Evolutionary conservation across 2,888 invertebrate species (phyloP), one percentile per base, ranked within the genome.

Genomic region (Petrolisthes manimaculis): DNA sequence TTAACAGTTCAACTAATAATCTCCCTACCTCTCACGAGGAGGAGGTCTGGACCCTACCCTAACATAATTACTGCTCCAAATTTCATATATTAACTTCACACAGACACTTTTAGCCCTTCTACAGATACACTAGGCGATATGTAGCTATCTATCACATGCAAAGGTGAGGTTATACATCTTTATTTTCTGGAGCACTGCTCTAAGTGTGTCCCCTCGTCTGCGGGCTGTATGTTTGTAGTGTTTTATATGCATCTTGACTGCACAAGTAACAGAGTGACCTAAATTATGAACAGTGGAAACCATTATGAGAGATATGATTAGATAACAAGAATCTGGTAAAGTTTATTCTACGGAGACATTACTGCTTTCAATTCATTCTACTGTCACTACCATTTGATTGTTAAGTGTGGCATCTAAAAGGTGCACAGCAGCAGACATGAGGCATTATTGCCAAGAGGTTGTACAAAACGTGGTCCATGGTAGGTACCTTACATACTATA

Each of bases 101-200:
- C 81, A 84, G 81, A 88, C 88, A 88, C 75, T 84, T 84, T 84
- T 81, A 88, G 81, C 84, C 88, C 75, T 81, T 83, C 88, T 88
- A 84, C 88, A 84, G 84, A 84, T 88, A 89, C 82, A 89, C 89
- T 89, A 89, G 85, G 85, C 89, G 89, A 89, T 89, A 89, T 89
- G 89, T 89, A 84, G 83, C 89, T 89, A 89, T 89, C 88, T 88
- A 88, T 85, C 89, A 89, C 89, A 89, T 89, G 89, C 89, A 89
- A 69, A 83, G 89, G 88, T 84, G 82, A 86, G 85, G 89, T 88
- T 86, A 83, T 87, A 82, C 69, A 82, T 51, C 37, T 83, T 77
- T 53, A 80, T 84, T 80, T 88, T 88, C 80, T 71, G 74, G 84
- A 88, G 84, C 81, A 88, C 74, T 71, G 80, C 81, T 83, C 79